These are phyloP conservation scores for Tachyglossus aculeatus DNA, from an alignment of 2,797 vertebrate genomes.

Conservation along the genomic window DNA sequence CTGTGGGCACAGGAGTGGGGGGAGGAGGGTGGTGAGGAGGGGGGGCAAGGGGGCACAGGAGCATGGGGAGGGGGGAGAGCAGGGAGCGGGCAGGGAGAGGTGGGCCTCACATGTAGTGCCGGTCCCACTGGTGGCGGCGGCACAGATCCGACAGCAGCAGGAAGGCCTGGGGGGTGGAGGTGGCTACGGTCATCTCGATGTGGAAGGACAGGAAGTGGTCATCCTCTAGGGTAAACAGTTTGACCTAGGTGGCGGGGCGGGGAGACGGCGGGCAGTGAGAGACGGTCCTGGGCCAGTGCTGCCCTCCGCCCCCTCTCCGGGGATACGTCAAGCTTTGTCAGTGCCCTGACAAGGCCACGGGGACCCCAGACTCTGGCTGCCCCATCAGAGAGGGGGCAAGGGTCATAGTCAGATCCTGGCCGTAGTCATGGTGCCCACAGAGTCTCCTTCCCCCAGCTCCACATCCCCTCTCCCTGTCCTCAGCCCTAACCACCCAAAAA, in stretches of 20 bases:
- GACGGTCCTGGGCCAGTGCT: fast-evolving
- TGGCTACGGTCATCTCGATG: conserved; percentile 82
- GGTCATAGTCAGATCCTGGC: neutral
- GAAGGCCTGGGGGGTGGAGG: conserved; percentile 83
- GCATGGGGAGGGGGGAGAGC: neutral
- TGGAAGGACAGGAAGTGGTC: conserved; percentile 90
- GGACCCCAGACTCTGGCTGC: neutral
- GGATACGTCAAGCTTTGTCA: neutral
- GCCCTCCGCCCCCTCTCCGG: neutral
- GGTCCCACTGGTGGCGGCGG: conserved; percentile 89
- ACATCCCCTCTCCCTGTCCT: neutral
- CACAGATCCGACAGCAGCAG: conserved; percentile 87
- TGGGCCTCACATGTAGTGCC: conserved; percentile 84
- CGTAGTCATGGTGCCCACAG: too few species aligned
- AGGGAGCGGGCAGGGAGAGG: too few species aligned
- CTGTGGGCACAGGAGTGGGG: conserved; percentile 57
- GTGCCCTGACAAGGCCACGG: neutral
- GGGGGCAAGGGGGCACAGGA: neutral
- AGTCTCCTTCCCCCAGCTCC: neutral
- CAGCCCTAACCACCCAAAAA: neutral
- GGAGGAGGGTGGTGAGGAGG: neutral
- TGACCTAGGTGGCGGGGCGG: conserved; percentile 80
- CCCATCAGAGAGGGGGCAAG: neutral
- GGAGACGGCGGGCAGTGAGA: neutral
- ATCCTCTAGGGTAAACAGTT: conserved; percentile 91